phyloP scores from a whole-genome alignment of 2,797 vertebrate genomes.

The Crocidura indochinensis region DNA sequence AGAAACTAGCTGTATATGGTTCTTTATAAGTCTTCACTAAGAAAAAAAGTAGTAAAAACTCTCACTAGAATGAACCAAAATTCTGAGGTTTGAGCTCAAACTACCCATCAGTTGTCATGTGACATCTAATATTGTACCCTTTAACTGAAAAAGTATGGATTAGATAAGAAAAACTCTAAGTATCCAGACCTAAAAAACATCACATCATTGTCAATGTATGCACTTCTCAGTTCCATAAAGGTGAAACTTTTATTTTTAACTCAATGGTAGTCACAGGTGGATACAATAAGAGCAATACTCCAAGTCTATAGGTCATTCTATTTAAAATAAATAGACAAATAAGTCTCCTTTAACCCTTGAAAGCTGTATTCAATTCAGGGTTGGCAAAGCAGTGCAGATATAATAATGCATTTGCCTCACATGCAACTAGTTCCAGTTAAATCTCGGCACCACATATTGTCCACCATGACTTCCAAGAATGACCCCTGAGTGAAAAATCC shows the following conservation, averaged over 20 bases:
- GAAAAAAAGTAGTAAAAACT: not conserved
- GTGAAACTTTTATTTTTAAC: not conserved
- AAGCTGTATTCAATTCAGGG: no score
- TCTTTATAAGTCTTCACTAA: not conserved
- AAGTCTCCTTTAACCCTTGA: no score
- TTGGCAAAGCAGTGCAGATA: no score
- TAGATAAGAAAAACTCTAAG: slow-evolving; percentile 17
- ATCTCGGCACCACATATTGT: no score
- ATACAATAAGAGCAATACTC: no score
- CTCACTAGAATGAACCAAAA: not conserved
- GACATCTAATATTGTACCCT: not conserved
- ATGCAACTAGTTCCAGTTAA: no score
- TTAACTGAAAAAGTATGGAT: not conserved
- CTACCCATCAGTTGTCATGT: not conserved
- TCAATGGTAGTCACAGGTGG: no score
- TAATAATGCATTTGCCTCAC: no score
- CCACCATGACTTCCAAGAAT: no score
- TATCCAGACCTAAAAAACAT: not conserved
- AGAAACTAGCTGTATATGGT: not conserved
- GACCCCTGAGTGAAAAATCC: no score
- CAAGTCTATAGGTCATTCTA: no score
- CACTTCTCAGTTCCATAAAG: slow-evolving; percentile 19
- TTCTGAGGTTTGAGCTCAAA: not conserved
- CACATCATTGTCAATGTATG: not conserved
- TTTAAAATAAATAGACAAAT: no score